A percentile compares a stretch with the other conserved stretches of the same genome.
These are phyloP conservation scores for Brachionus rotundiformis DNA, from an alignment of 1,140 invertebrate genomes.

Conservation along the genomic window DNA sequence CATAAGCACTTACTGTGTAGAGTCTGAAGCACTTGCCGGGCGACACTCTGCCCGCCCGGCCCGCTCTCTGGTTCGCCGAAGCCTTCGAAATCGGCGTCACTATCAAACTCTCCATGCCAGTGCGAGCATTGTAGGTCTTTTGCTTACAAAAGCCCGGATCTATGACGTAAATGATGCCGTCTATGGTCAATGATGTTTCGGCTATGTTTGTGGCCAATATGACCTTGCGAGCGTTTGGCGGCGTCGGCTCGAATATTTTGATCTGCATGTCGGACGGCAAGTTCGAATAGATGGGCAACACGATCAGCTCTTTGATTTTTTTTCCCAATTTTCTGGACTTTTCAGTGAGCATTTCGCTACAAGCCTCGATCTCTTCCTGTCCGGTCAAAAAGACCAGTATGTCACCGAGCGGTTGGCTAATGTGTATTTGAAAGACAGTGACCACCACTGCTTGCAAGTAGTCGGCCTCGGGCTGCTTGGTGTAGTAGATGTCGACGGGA, in stretches of 20 bases:
- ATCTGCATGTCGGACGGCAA: constrained; percentile 97
- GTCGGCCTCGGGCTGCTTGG: constrained; percentile 96
- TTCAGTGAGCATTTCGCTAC: constrained; percentile 85
- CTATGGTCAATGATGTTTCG: constrained; percentile 97
- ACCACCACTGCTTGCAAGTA: constrained; percentile 96
- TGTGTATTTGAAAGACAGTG: constrained; percentile 94
- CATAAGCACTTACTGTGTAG: constrained; percentile 80
- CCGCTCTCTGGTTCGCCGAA: constrained; percentile 53
- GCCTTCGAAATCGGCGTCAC: constrained; percentile 94
- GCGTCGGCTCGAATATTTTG: constrained; percentile 95
- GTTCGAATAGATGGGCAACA: constrained; percentile 96
- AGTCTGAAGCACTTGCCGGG: constrained; percentile 93
- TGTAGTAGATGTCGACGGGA: constrained; percentile 94
- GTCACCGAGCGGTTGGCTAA: constrained; percentile 86
- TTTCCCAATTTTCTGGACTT: constrained; percentile 83
- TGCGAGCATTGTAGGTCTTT: constrained; percentile 96
- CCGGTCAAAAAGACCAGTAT: constrained; percentile 95
- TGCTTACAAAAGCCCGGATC: constrained; percentile 99
- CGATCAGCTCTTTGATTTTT: constrained; percentile 86
- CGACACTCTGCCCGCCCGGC: constrained; percentile 61
- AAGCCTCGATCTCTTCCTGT: constrained; percentile 90
- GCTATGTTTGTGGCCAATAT: constrained; percentile 94
- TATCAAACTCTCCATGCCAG: constrained; percentile 95
- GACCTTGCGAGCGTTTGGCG: constrained; percentile 81
- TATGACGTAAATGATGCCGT: constrained; percentile 98